Base-by-base conservation (phyloP, 2,888 invertebrate genomes). In the Poecilobothrus nobilitatus region DNA sequence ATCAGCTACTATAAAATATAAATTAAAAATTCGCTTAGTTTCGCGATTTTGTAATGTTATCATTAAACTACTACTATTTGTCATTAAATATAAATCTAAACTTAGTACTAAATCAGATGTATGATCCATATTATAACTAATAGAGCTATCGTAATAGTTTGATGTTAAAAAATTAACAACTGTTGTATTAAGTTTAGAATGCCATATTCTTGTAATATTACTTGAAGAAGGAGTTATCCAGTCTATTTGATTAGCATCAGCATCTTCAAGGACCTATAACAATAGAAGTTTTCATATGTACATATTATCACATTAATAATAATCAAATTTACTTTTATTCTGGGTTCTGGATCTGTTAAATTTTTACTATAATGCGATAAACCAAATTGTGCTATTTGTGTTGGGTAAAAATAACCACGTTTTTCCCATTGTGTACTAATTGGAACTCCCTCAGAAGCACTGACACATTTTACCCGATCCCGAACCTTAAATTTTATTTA, bases 351-450 rank as follows among this genome's bases (percentile, higher is more conserved):
- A 76, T 95, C 95, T 0, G 91, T 92, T 18, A 97, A 82, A 81
- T 94, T 92, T 81, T 97, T 97, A 81, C 95, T 96, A 81, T 95
- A 99, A 83, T 99, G 99, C 12, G 97, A 94, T 69, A 99, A 83
- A 0, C 95, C 99, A 80, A 95, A 99, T 81, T 99, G 99, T 8
- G 98, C 97, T 73, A 99, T 97, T 84, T 99, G 98, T 1, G 97
- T 98, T 0, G 98, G 97, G 83, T 99, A 99, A 81, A 91, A 95
- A 81, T 98, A 97, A 0, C 98, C 98, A 72, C 89, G 88, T 53
- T 91, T 90, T 75, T 95, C 94, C 99, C 99, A 99, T 79, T 97
- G 97, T 0, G 92, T 94, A n/a, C 95, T 95, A 68, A 97, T 90
- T 0, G 97, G 97, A 20, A 97, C 95, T 76, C 97, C 97, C 78